Evolutionary conservation across 2,797 vertebrate genomes (phyloP).

Genomic region (Synanceia verrucosa): DNA sequence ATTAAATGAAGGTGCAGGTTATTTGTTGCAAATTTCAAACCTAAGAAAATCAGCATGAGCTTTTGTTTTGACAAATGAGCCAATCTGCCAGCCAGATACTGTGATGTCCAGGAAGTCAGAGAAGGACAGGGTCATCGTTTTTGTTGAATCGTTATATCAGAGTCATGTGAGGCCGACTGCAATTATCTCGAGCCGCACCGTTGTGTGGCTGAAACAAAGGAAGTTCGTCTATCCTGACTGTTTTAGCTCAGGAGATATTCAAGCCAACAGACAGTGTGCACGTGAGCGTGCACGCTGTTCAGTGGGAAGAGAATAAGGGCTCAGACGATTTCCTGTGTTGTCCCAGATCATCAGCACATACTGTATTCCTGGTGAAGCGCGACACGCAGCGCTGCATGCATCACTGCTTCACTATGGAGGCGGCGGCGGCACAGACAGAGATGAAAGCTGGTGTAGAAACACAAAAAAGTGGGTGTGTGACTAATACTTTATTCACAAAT

Average conservation of each 20-base stretch:
- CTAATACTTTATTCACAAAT: slow-evolving; percentile 9
- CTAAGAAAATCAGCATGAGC: not conserved
- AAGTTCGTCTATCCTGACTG: slow-evolving; percentile 24
- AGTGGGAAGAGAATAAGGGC: slow-evolving; percentile 35
- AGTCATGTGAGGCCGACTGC: slow-evolving; percentile 58
- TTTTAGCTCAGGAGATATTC: slow-evolving; percentile 54
- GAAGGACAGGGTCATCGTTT: slow-evolving; percentile 40
- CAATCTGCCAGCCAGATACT: not conserved
- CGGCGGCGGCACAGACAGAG: not conserved
- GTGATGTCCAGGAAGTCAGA: slow-evolving; percentile 44
- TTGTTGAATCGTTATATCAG: slow-evolving; percentile 26
- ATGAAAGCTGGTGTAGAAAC: not conserved
- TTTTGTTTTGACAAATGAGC: slow-evolving; percentile 9
- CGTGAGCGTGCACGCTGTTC: slow-evolving; percentile 10
- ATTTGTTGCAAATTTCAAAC: not conserved
- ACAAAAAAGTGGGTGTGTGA: slow-evolving; percentile 7
- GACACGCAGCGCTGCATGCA: slow-evolving; percentile 42
- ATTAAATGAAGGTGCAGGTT: not conserved
- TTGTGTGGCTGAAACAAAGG: slow-evolving; percentile 59
- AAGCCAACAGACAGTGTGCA: slow-evolving; percentile 36
- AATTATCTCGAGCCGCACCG: slow-evolving; percentile 54
- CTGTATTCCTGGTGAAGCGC: slow-evolving; percentile 57
- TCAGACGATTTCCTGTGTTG: slow-evolving; percentile 59
- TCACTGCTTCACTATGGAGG: slow-evolving; percentile 42
- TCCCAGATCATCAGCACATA: slow-evolving; percentile 58